These are phyloP conservation scores for Scaptomyza parva DNA, from an alignment of 2,888 invertebrate genomes.

Conservation along the genomic window DNA sequence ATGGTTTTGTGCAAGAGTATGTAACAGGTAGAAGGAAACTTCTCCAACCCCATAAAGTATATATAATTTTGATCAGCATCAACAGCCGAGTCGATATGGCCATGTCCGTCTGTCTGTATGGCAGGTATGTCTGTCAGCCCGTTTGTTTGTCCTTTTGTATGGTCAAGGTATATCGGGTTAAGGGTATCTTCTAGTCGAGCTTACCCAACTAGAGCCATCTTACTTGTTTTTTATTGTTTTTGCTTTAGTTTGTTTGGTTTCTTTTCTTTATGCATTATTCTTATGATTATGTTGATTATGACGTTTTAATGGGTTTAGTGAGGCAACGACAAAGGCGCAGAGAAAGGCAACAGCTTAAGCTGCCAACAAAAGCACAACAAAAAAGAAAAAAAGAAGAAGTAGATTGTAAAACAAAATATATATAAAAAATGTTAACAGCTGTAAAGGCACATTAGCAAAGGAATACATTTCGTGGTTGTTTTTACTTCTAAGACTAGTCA, in stretches of 20 bases:
- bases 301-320: constrained; percentile 75
- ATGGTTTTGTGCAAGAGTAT: too few species aligned
- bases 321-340: constrained; percentile 41
- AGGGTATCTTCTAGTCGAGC: too few species aligned
- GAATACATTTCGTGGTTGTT: constrained; percentile 18
- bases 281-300: constrained; percentile 78
- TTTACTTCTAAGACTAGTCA: constrained; percentile 5
- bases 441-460: constrained; percentile 55
- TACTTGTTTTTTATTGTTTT: constrained; percentile 5
- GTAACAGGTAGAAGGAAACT: too few species aligned
- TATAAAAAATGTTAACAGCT: constrained; percentile 54
- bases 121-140: too few species aligned
- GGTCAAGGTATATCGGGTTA: too few species aligned
- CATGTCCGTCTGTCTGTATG: too few species aligned
- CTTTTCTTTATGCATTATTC: constrained; percentile 60
- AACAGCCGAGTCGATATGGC: too few species aligned
- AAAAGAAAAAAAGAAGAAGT: not conserved
- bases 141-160: too few species aligned
- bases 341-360: constrained; percentile 58
- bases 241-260: constrained; percentile 1
- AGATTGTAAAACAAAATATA: not conserved
- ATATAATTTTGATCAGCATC: too few species aligned
- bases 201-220: too few species aligned
- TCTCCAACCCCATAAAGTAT: too few species aligned
- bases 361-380: constrained; percentile 63